These are phyloP conservation scores for Aromia moschata DNA, from an alignment of 2,888 invertebrate species.

Conservation along the genomic window DNA sequence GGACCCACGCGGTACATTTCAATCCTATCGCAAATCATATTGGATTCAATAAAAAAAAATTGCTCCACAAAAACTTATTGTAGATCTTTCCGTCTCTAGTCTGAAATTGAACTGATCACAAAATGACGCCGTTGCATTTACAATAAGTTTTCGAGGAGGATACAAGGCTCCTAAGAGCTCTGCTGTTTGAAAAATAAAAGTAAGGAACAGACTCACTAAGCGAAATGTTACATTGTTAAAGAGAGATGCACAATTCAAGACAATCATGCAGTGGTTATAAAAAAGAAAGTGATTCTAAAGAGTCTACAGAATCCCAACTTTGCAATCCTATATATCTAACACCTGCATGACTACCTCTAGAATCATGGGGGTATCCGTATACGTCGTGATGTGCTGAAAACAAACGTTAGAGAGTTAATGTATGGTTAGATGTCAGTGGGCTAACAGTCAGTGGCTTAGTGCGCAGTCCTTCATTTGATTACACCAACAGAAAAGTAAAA, in stretches of 20 bases:
- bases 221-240: constrained; percentile 38
- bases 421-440: not conserved
- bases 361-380: constrained; percentile 75
- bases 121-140: too few relatives aligned
- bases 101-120: too few relatives aligned
- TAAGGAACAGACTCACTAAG: constrained; percentile 38
- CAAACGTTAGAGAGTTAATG: constrained; percentile 46
- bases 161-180: constrained; percentile 10
- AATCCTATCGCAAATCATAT: constrained; percentile 23
- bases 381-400: constrained; percentile 69
- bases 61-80: constrained; percentile 8
- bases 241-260: constrained; percentile 45
- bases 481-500: too few relatives aligned
- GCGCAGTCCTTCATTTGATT: too few relatives aligned
- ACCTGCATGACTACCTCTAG: constrained; percentile 74
- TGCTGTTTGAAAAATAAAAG: constrained; percentile 25
- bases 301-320: constrained; percentile 64
- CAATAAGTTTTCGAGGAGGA: constrained; percentile 21
- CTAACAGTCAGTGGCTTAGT: too few relatives aligned
- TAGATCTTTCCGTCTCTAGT: too few relatives aligned
- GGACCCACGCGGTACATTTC: constrained; percentile 52
- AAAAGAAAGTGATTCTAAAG: constrained; percentile 64
- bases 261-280: constrained; percentile 58
- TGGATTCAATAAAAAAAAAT: constrained; percentile 13
- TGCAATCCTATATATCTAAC: constrained; percentile 64